These are phyloP conservation scores for Cydia pomonella DNA, from an alignment of 1,140 invertebrate genomes.

Conservation along the genomic window DNA sequence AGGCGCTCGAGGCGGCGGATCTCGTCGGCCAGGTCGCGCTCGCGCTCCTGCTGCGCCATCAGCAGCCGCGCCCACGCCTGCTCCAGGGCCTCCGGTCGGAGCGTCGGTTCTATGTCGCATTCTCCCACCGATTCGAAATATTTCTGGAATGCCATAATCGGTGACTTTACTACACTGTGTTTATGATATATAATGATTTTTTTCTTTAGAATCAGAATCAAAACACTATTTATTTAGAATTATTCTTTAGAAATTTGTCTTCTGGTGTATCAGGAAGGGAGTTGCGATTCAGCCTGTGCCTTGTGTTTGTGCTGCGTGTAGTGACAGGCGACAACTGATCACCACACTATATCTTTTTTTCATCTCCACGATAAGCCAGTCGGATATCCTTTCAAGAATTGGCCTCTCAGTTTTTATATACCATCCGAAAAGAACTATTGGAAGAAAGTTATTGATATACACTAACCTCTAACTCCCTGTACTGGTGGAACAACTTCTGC, in stretches of 20 bases:
- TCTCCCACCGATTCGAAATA: constrained; percentile 93
- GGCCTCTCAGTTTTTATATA: no score
- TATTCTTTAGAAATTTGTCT: neutral
- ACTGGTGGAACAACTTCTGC: constrained; percentile 91
- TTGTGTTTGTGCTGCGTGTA: no score
- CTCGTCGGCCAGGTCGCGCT: constrained; percentile 94
- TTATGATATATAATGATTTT: no score
- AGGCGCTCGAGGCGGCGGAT: constrained; percentile 95
- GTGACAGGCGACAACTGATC: no score
- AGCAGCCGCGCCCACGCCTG: constrained; percentile 94
- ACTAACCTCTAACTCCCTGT: constrained; percentile 91
- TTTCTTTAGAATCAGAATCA: no score
- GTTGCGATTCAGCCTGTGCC: no score
- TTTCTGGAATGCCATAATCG: constrained; percentile 81
- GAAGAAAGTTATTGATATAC: neutral
- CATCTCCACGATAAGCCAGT: no score
- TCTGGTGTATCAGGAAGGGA: no score
- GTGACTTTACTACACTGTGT: neutral
- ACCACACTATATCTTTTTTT: no score
- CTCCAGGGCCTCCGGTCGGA: constrained; percentile 94
- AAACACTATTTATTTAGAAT: no score
- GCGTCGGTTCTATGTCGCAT: constrained; percentile 93
- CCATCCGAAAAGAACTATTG: no score
- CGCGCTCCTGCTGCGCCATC: constrained; percentile 93
- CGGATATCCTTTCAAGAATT: no score